Base-by-base conservation (phyloP, 2,113 vertebrate genomes). In the Tragelaphus strepsiceros region DNA sequence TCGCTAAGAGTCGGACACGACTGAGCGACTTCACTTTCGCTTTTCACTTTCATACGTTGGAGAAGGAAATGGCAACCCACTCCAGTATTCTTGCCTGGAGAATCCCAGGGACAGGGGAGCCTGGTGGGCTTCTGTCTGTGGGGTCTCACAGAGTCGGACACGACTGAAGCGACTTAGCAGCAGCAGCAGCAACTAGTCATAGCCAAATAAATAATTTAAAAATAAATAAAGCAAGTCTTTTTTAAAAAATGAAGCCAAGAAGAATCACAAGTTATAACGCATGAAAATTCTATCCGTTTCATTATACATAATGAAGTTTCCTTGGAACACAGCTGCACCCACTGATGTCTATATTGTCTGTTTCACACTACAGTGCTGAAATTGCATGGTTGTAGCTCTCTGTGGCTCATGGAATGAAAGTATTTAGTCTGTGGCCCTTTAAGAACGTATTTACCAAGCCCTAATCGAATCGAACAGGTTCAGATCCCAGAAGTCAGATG, bases 291-390 rank as follows among this genome's bases (percentile, higher is more conserved):
- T 32, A 3, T 58, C 54, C 46, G 85, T 28, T 6, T 17, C 28
- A 5, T 43, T 62, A 22, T 53, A 19, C 10, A 1, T 64, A 10
- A 8, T 14, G 54, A 46, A 14, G 32, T 82, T 61, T 54, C 7
- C 3, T 56, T 64, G 80, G 54, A 58, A 11, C 14, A 5, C 19
- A 3, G 43, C 54, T 13, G 0, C 3, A 1, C 19, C 56, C 2
- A 0, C 35, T 6, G 58, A 24, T 0, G 17, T 30, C 12, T 2
- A 8, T 28, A 0, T 22, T 22, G 30, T 32, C 24, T n/a, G 24
- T 46, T 35, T 28, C 30, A 14, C 16, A 22, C 28, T 35, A 0
- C 32, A 24, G 3, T 8, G 43, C 32, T 30, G 22, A 35, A n/a
- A 14, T 22, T 1, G 5, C 17, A 26, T 1, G 43, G 17, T 35